Evolutionary conservation across 2,888 invertebrate species (phyloP).

Genomic region (Lissonota sp.): DNA sequence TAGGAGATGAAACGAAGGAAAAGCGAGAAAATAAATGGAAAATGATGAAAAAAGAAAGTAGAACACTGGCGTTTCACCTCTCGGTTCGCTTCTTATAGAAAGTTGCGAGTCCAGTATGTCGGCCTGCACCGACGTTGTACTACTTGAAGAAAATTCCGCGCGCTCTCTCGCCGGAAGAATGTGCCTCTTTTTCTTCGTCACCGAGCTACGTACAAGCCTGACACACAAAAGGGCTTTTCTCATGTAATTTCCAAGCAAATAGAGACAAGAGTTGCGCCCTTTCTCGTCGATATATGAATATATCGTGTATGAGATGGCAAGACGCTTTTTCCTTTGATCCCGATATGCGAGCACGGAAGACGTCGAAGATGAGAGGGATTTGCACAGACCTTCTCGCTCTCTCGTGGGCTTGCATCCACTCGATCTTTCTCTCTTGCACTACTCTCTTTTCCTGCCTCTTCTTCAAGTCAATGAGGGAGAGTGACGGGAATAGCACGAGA

Average conservation of each 20-base stretch:
- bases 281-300: neutral
- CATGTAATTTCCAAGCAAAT: no score
- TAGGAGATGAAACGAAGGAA: slow-evolving; percentile 19
- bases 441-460: slow-evolving; percentile 31
- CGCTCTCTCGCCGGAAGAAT: slow-evolving; percentile 53
- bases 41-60: slow-evolving; percentile 31
- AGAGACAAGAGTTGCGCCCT: no score
- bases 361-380: slow-evolving; percentile 30
- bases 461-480: slow-evolving; percentile 42
- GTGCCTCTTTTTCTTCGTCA: slow-evolving; percentile 47
- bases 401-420: slow-evolving; percentile 29
- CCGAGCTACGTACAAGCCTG: slow-evolving; percentile 25
- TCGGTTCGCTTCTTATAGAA: slow-evolving; percentile 23
- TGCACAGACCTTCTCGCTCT: slow-evolving; percentile 25
- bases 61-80: slow-evolving; percentile 31
- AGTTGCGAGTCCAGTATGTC: slow-evolving; percentile 45
- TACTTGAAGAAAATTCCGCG: slow-evolving; percentile 50
- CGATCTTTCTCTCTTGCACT: slow-evolving; percentile 16
- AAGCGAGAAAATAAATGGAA: slow-evolving; percentile 1
- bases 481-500: slow-evolving; percentile 32
- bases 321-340: slow-evolving; percentile 59
- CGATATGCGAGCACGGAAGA: slow-evolving; percentile 30
- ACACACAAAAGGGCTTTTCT: no score
- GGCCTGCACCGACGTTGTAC: slow-evolving; percentile 54
- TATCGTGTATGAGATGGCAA: slow-evolving; percentile 31